These are phyloP conservation scores for Mimumesa dahlbomi DNA, from an alignment of 2,888 invertebrate species.

Conservation along the genomic window DNA sequence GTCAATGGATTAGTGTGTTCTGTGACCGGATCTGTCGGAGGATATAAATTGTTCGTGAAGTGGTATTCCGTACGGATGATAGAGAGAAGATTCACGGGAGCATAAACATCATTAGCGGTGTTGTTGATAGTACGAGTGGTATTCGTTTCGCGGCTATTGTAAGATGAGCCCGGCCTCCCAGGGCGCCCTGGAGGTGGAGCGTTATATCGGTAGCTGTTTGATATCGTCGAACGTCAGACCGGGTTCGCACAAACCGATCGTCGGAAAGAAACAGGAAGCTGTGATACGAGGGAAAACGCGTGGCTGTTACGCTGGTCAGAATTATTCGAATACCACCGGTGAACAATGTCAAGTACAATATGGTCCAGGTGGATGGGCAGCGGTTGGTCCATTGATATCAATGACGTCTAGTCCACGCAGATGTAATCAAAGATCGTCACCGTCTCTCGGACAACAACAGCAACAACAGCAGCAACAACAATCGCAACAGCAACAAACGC, in stretches of 20 bases:
- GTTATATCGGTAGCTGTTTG: conserved; percentile 85
- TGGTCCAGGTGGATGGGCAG: conserved; percentile 86
- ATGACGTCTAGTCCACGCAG: conserved; percentile 85
- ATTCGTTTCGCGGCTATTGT: conserved; percentile 61
- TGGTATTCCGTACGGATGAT: not conserved
- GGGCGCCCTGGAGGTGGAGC: conserved; percentile 84
- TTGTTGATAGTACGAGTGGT: conserved; percentile 13
- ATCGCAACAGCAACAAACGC: conserved; percentile 58
- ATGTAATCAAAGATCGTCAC: conserved; percentile 72
- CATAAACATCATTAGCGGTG: conserved; percentile 23
- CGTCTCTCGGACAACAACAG: conserved; percentile 63
- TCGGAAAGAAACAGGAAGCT: conserved; percentile 59
- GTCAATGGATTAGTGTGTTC: conserved; percentile 42
- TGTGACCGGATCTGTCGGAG: conserved; percentile 1
- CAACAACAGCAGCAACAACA: conserved; percentile 63
- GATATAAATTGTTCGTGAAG: conserved; percentile 10
- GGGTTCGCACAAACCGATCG: conserved; percentile 57
- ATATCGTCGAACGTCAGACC: conserved; percentile 80
- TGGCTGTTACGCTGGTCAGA: conserved; percentile 47
- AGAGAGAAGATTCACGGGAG: not conserved
- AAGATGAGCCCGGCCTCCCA: conserved; percentile 89
- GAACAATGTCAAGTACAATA: conserved; percentile 69
- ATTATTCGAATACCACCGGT: conserved; percentile 35
- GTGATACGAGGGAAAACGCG: conserved; percentile 45
- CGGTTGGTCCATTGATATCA: conserved; percentile 90